phyloP scores from a whole-genome alignment of 2,113 vertebrate genomes.

The Bothrops jararaca region DNA sequence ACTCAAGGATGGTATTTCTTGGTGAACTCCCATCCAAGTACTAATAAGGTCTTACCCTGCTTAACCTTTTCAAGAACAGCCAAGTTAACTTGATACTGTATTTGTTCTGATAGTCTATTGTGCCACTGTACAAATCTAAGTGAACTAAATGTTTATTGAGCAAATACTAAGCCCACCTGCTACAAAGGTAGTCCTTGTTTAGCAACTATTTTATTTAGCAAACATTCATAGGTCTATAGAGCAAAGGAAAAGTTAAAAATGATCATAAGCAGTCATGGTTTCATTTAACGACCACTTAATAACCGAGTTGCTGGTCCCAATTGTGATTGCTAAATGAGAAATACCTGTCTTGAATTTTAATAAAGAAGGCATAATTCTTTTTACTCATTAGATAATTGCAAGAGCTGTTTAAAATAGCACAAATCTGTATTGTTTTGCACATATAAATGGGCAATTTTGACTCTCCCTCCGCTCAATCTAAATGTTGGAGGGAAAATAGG shows the following conservation, averaged over 20 bases:
- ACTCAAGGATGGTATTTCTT: background rate
- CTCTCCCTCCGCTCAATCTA: background rate
- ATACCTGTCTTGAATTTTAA: background rate
- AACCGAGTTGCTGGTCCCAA: background rate
- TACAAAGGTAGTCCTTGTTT: background rate
- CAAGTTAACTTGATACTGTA: background rate
- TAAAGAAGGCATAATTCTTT: background rate
- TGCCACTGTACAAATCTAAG: background rate
- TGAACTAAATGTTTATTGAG: background rate
- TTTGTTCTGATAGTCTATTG: background rate
- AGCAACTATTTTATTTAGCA: background rate
- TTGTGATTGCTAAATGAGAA: background rate
- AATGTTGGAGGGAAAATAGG: background rate
- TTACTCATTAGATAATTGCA: background rate
- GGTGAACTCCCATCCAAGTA: background rate
- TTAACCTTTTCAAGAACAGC: background rate
- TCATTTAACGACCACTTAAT: background rate
- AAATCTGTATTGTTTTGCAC: background rate
- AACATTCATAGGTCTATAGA: background rate
- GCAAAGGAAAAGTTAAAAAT: background rate
- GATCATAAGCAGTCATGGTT: background rate
- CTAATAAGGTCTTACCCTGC: background rate
- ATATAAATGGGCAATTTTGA: background rate
- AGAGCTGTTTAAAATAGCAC: background rate
- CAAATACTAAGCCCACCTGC: background rate